Evolutionary conservation across 2,113 vertebrate genomes (phyloP).

Genomic region (Crocuta crocuta): DNA sequence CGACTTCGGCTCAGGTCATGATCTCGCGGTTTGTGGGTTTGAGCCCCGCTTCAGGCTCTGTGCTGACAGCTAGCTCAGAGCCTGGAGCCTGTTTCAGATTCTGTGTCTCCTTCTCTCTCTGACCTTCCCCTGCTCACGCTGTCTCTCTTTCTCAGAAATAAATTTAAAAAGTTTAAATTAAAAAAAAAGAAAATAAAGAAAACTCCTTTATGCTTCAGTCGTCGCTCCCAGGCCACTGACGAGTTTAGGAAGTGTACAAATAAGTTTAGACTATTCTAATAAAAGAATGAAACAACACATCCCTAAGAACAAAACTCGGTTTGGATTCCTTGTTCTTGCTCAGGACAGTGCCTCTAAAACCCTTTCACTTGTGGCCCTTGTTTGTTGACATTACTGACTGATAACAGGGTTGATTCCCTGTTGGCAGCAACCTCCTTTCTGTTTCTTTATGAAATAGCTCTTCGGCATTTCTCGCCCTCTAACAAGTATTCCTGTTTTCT

Average conservation of each 20-base stretch:
- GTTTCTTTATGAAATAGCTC: neutral
- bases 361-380: too few relatives aligned
- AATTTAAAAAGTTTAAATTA: too few relatives aligned
- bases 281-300: neutral
- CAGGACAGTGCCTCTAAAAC: neutral
- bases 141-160: too few relatives aligned
- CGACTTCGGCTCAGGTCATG: too few relatives aligned
- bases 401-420: neutral
- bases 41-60: too few relatives aligned
- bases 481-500: neutral
- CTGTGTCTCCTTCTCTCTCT: too few relatives aligned
- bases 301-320: neutral
- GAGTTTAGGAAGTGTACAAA: neutral
- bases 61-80: too few relatives aligned
- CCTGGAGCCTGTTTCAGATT: too few relatives aligned
- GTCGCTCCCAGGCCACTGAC: neutral
- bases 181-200: neutral
- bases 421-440: neutral
- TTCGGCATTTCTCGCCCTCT: neutral
- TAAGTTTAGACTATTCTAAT: neutral
- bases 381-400: neutral
- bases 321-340: neutral
- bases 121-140: too few relatives aligned
- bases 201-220: neutral
- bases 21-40: too few relatives aligned